Evolutionary conservation across 2,113 vertebrate genomes (phyloP), one percentile per base, ranked within the genome.

Genomic region (Ailuropoda melanoleuca): DNA sequence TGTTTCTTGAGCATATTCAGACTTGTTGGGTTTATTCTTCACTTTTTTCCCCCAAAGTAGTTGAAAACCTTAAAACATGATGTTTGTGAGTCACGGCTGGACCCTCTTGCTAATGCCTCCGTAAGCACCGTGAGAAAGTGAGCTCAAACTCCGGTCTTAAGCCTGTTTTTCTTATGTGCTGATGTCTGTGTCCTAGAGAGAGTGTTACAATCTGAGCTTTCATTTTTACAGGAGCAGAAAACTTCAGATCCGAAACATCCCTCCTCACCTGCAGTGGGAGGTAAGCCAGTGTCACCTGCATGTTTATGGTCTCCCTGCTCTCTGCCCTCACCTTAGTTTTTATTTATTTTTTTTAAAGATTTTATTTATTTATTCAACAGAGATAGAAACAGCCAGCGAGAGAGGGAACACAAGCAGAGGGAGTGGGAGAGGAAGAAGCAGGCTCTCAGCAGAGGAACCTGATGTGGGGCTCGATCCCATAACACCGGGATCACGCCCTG

Each of bases 231-330:
- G 99, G 99, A 99, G 99, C 99, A 99, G 99, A 97, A 99, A 99
- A 98, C 99, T 99, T 98, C 99, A 99, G 99, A 99, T 99, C 98
- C 99, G 99, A 98, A 99, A 99, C 98, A 99, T 99, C 97, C 99
- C 99, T 26, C 99, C 99, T 93, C 99, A 99, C 98, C 99, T 99
- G 94, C 99, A 99, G 98, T 99, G 99, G 99, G 99, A 99, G 99
- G 99, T 99, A 99, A 99, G 96, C 50, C 34, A 10, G 1, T 17
- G 9, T 64, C 75, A 7, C 48, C 29, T 56, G 83, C 68, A 1
- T 80, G 3, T 81, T 53, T 37, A 8, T 3, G 3, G 6, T 39
- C 84, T 77, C 53, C 43, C 53, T n/a, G 26, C 64, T 72, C 21
- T 64, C 75, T 48, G 8, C n/a, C 31, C 12, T 68, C 15, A 50